A percentile compares a stretch with the other conserved stretches of the same genome.
Evolutionary conservation across 2,797 vertebrate genomes (phyloP).

Genomic region (Zalophus californianus): DNA sequence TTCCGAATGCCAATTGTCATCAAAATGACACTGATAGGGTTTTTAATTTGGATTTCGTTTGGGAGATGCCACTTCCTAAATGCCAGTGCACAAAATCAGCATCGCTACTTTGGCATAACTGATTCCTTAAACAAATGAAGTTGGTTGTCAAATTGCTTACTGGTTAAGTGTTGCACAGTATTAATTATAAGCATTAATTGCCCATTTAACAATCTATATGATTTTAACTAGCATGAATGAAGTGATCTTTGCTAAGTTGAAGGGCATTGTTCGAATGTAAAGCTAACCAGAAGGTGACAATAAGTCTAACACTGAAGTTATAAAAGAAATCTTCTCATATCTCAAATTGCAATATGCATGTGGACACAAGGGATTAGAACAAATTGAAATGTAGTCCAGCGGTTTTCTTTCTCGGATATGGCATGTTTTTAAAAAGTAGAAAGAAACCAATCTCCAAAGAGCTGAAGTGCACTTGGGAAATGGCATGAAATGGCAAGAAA

Average conservation of each 20-base stretch:
- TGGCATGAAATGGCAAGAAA: constrained; percentile 64
- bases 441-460: constrained; percentile 67
- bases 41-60: constrained; percentile 68
- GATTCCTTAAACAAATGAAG: constrained; percentile 74
- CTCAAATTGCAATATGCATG: background rate
- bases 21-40: constrained; percentile 53
- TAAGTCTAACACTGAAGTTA: constrained; percentile 46
- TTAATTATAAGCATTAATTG: constrained; percentile 76
- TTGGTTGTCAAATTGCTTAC: constrained; percentile 67
- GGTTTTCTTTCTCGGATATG: constrained; percentile 49
- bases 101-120: constrained; percentile 67
- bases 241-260: constrained; percentile 67
- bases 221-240: constrained; percentile 63
- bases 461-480: constrained; percentile 50
- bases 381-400: constrained; percentile 29
- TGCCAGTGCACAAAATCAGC: constrained; percentile 1
- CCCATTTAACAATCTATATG: constrained; percentile 65
- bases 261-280: constrained; percentile 53
- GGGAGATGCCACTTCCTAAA: constrained; percentile 55
- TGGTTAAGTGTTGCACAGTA: constrained; percentile 54
- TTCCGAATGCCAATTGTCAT: constrained; percentile 66
- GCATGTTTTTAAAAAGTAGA: constrained; percentile 69
- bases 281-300: constrained; percentile 48
- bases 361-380: background rate
- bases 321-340: background rate